These are phyloP conservation scores for Plemyria rubiginata DNA, from an alignment of 2,888 invertebrate species.

Conservation along the genomic window DNA sequence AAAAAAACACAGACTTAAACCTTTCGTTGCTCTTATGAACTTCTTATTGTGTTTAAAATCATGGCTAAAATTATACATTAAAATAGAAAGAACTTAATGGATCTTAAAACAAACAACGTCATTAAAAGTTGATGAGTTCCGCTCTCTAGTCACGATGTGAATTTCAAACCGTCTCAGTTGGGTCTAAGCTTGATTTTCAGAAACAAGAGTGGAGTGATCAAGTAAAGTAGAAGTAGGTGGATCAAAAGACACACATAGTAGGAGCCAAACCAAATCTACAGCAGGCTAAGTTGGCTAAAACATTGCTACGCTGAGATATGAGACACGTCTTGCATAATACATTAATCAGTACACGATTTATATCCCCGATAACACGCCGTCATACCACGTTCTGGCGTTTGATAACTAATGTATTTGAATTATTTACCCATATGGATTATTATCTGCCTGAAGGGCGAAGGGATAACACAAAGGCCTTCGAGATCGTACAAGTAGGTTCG, in stretches of 20 bases:
- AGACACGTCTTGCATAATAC: conserved; percentile 71
- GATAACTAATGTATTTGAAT: conserved; percentile 44
- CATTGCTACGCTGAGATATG: conserved; percentile 66
- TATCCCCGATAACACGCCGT: conserved; percentile 49
- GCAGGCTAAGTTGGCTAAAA: conserved; percentile 64
- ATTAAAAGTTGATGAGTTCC: not conserved
- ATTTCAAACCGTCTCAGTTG: no score
- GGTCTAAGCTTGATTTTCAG: no score
- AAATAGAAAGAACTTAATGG: no score
- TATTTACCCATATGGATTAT: conserved; percentile 22
- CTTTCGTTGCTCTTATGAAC: not conserved
- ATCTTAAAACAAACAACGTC: no score
- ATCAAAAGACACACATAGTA: conserved; percentile 42
- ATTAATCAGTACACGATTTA: conserved; percentile 66
- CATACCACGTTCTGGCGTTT: conserved; percentile 42
- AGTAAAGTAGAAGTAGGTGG: not conserved
- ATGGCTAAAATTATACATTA: no score
- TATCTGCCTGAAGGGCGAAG: conserved; percentile 18
- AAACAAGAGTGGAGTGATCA: no score
- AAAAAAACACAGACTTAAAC: not conserved
- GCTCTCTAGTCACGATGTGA: no score
- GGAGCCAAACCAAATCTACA: conserved; percentile 55
- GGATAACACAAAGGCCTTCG: not conserved
- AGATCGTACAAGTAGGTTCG: not conserved
- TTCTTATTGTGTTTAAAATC: not conserved